Percentiles rank a stretch among this genome's conserved stretches.
Conservation (phyloP, 1,140 invertebrate species). For the Diuraphis noxia region DNA sequence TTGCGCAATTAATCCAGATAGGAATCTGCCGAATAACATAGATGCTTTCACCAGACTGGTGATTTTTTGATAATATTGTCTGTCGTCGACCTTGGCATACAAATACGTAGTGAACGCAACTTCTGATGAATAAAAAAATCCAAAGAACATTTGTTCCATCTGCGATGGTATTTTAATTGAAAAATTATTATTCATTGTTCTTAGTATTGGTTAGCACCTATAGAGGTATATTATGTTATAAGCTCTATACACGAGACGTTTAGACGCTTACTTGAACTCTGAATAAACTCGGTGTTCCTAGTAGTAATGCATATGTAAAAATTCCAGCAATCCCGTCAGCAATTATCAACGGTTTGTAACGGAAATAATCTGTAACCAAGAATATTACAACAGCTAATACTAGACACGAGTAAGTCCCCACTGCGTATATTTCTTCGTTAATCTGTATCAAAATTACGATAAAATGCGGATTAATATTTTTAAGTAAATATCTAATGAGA, state of each 20-base stretch:
- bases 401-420: slow-evolving; percentile 79
- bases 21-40: slow-evolving; percentile 53
- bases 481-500: neutral
- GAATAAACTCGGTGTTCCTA: slow-evolving; percentile 55
- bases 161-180: slow-evolving; percentile 59
- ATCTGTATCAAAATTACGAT: slow-evolving; percentile 63
- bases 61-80: slow-evolving; percentile 74
- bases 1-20: slow-evolving; percentile 54
- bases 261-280: slow-evolving; percentile 56
- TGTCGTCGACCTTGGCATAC: slow-evolving; percentile 81
- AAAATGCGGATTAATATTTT: neutral
- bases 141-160: slow-evolving; percentile 69
- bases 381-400: slow-evolving; percentile 74
- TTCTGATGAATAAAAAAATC: slow-evolving; percentile 83
- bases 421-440: slow-evolving; percentile 77
- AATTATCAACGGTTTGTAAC: slow-evolving; percentile 86
- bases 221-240: neutral
- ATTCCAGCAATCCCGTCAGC: slow-evolving; percentile 72
- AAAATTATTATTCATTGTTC: slow-evolving; percentile 24
- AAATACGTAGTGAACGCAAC: slow-evolving; percentile 92
- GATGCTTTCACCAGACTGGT: slow-evolving; percentile 63
- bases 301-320: slow-evolving; percentile 56
- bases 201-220: neutral
- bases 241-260: too few relatives aligned
- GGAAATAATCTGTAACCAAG: slow-evolving; percentile 78